Conservation (phyloP, 1,140 invertebrate species). For the Atta cephalotes region DNA sequence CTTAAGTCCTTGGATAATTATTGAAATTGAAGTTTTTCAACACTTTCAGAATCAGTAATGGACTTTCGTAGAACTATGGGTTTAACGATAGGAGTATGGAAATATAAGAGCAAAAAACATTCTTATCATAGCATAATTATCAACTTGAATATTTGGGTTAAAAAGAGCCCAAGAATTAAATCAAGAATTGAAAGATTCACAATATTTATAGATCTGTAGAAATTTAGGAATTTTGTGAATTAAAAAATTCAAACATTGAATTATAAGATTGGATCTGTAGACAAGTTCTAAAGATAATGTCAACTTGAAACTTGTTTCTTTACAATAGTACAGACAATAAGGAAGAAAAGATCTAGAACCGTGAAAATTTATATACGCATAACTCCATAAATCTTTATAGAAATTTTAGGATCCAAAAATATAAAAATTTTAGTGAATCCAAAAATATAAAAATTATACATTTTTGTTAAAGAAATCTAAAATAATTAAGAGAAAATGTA, state of each 20-base stretch:
- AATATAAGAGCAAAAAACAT: neutral
- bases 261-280: neutral
- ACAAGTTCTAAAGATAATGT: neutral
- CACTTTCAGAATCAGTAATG: neutral
- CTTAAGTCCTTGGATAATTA: constrained; percentile 28
- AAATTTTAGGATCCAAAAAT: neutral
- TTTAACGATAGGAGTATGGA: neutral
- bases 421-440: neutral
- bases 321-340: neutral
- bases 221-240: neutral
- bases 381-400: neutral
- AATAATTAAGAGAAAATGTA: neutral
- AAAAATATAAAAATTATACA: neutral
- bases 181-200: neutral
- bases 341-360: neutral
- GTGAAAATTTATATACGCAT: neutral
- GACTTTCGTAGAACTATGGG: neutral
- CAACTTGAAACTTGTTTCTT: neutral
- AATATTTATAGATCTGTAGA: neutral
- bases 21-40: neutral
- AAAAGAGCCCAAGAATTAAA: neutral
- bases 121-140: neutral
- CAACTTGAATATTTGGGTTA: neutral
- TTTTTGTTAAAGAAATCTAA: neutral
- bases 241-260: neutral